phyloP scores from a whole-genome alignment of 2,797 vertebrate genomes.

The Streptopelia turtur region DNA sequence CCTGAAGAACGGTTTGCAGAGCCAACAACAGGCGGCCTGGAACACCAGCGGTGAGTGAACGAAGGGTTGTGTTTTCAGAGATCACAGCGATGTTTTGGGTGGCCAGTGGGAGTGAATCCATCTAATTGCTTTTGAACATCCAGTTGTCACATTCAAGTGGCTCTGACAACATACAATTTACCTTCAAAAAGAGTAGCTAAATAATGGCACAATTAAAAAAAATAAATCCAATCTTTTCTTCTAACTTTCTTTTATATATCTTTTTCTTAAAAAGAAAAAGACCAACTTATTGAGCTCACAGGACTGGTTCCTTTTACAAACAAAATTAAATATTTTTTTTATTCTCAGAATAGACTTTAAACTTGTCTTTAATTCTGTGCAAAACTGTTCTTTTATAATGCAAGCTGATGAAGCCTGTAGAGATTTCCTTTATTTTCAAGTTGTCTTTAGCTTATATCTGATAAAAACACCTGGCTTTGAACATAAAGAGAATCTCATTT shows the following conservation, averaged over 20 bases:
- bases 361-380: not conserved
- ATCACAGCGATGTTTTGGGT: too few relatives aligned
- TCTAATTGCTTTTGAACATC: not conserved
- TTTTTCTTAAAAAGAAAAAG: not conserved
- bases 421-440: not conserved
- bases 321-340: not conserved
- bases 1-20: slow-evolving; percentile 81
- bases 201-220: not conserved
- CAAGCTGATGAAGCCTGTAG: not conserved
- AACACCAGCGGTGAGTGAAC: slow-evolving; percentile 83
- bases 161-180: rapidly evolving
- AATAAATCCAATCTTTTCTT: too few relatives aligned
- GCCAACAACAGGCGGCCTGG: slow-evolving; percentile 80
- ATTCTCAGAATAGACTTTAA: not conserved
- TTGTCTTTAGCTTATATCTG: not conserved
- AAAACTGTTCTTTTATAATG: not conserved
- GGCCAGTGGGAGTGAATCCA: not conserved
- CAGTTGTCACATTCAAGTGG: rapidly evolving
- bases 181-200: not conserved
- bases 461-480: not conserved
- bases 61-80: rapidly evolving
- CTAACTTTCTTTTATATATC: not conserved
- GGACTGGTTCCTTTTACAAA: not conserved
- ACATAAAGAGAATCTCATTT: not conserved
- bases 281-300: not conserved